Evolutionary conservation across 2,888 invertebrate genomes (phyloP), one percentile per base, ranked within the genome.

Genomic region (Philaethria dido): DNA sequence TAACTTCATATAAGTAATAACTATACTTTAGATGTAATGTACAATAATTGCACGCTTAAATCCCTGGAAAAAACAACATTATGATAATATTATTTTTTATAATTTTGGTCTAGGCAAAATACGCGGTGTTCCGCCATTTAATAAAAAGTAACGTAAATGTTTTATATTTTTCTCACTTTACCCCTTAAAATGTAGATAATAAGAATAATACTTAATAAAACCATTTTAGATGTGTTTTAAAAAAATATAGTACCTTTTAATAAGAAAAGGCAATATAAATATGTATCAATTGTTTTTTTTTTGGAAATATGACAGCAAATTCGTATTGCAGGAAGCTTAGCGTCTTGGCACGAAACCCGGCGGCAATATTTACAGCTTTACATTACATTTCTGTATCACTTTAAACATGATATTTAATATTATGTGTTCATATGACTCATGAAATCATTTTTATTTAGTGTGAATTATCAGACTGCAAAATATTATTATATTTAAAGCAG

Each of bases 231-330:
- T n/a, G 29, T 29, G 6, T 25, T 25, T 22, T n/a, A n/a, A 50
- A 14, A 25, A 39, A 36, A 13, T 18, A 54, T 16, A 20, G 1
- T 36, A 9, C 20, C 8, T 20, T 20, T 36, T 20, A 39, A 13
- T 36, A 6, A 20, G 20, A 39, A 55, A 54, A 2, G 1, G 14
- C n/a, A 55, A 45, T 50, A 57, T 62, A 61, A 36, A 62, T 50
- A 60, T 66, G n/a, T 66, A 55, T 60, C 45, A 57, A 66, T 68
- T 48, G 69, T 69, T 50, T 50, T 73, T 50, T 48, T 73, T 70
- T 81, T 81, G 80, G 81, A 81, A 74, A 68, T 69, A 73, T 80
- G 80, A 82, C 80, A 83, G 80, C 81, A 71, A 73, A 74, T 76
- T 71, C 73, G 74, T 66, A 70, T 70, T 72, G 73, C 73, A 78